Evolutionary conservation across 2,888 invertebrate genomes (phyloP), one percentile per base, ranked within the genome.

Genomic region (Chrysomela aeneicollis): DNA sequence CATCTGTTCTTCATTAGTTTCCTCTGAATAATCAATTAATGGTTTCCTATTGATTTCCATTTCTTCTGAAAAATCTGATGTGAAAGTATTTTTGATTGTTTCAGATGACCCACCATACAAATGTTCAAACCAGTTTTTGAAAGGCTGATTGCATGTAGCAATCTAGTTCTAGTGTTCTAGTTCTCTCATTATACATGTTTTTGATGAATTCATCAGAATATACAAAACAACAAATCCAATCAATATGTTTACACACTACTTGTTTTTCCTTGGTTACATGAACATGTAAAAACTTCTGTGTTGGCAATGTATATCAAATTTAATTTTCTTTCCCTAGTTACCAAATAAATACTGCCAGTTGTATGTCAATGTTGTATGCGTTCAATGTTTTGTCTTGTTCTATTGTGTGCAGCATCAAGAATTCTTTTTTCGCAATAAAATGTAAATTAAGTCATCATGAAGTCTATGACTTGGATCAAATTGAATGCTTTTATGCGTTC

Each of bases 361-460:
- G n/a, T n/a, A n/a, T n/a, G n/a, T n/a, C n/a, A 26, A 12, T 21
- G 8, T 5, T 21, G 21, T 1, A 51, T 51, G 5, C 18, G 9
- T 21, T 19, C n/a, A 8, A 21, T 18, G 12, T 51, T 51, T 51
- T 5, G 3, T 19, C 9, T 8, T 5, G 12, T 8, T 4, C 22
- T 3, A 51, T 51, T 51, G 12, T 26, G 8, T 10, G 51, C 15
- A 51, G 51, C 51, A 51, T 51, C 51, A 8, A 51, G 15, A 19
- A 51, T 21, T 51, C 8, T 51, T 2, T n/a, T 21, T 26, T 51
- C 51, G 9, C 5, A 12, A 12, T 51, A 51, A 5, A 4, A 3
- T 4, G 12, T 15, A 51, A 51, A 51, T 21, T 21, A 21, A 12
- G 51, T 51, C 51, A 51, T 8, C 21, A 51, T 51, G n/a, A 51